Evolutionary conservation across 1,140 invertebrate genomes (phyloP).

Genomic region (Oryctes rhinoceros): DNA sequence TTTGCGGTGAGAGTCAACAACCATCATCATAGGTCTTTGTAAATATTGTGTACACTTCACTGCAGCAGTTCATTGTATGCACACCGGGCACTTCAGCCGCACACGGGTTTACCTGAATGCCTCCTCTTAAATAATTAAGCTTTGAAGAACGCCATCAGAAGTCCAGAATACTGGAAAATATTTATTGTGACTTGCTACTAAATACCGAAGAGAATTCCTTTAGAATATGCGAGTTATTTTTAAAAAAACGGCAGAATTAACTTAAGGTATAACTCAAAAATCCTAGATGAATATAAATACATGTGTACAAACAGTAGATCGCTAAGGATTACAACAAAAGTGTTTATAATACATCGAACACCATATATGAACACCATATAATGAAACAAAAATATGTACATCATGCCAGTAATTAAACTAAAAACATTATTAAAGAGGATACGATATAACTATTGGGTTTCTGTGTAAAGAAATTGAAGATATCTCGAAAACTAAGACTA

Average conservation of each 20-base stretch:
- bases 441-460: no score
- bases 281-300: no score
- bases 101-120: constrained; percentile 39
- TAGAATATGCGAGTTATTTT: background rate
- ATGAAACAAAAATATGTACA: no score
- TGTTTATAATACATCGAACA: no score
- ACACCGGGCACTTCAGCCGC: constrained; percentile 44
- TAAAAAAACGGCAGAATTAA: background rate
- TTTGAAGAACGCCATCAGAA: constrained; percentile 18
- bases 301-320: no score
- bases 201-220: constrained; percentile 30
- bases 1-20: constrained; percentile 46
- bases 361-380: no score
- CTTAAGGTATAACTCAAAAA: background rate
- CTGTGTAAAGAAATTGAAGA: no score
- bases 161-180: constrained; percentile 36
- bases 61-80: constrained; percentile 41
- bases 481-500: no score
- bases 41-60: constrained; percentile 43
- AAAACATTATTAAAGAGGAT: no score
- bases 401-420: no score
- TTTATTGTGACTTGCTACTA: constrained; percentile 36
- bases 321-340: no score
- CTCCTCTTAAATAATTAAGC: constrained; percentile 36
- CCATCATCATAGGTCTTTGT: constrained; percentile 45